Evolutionary conservation across 2,113 vertebrate genomes (phyloP).

Genomic region (Channa maculata): DNA sequence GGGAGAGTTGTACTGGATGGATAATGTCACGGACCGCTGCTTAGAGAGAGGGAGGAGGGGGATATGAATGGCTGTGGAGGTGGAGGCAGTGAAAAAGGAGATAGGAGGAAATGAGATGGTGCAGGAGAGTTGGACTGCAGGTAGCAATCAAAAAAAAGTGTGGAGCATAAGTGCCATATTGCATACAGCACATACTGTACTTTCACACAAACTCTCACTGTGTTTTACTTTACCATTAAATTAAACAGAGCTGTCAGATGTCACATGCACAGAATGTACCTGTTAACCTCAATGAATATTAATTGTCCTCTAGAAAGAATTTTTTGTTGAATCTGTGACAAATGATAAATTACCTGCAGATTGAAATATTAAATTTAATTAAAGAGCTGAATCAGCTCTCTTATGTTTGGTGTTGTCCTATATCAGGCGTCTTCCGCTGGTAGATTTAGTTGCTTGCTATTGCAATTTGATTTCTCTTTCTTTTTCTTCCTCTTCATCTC

Average conservation of each 20-base stretch:
- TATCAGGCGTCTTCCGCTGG: neutral
- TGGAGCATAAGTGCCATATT: neutral
- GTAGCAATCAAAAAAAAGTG: constrained; percentile 39
- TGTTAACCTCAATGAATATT: constrained; percentile 47
- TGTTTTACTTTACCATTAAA: constrained; percentile 34
- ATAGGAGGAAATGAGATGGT: constrained; percentile 37
- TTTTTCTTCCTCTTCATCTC: no score
- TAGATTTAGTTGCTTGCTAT: no score
- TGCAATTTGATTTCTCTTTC: no score
- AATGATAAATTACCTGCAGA: constrained; percentile 9
- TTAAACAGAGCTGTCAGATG: constrained; percentile 38
- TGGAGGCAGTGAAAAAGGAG: constrained; percentile 5
- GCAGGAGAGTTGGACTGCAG: constrained; percentile 40
- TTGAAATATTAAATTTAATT: constrained; percentile 7
- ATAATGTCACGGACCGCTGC: constrained; percentile 70
- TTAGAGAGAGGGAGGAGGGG: constrained; percentile 36
- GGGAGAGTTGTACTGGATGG: constrained; percentile 55
- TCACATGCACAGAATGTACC: constrained; percentile 32
- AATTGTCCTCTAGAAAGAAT: constrained; percentile 26
- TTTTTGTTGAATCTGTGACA: constrained; percentile 7
- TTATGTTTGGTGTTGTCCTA: neutral
- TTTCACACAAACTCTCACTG: constrained; percentile 19
- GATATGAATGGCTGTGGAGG: neutral
- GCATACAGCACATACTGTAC: neutral
- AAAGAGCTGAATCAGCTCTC: neutral